Evolutionary conservation across 2,888 invertebrate species (phyloP).

Genomic region (Neocrepidodera transversa): DNA sequence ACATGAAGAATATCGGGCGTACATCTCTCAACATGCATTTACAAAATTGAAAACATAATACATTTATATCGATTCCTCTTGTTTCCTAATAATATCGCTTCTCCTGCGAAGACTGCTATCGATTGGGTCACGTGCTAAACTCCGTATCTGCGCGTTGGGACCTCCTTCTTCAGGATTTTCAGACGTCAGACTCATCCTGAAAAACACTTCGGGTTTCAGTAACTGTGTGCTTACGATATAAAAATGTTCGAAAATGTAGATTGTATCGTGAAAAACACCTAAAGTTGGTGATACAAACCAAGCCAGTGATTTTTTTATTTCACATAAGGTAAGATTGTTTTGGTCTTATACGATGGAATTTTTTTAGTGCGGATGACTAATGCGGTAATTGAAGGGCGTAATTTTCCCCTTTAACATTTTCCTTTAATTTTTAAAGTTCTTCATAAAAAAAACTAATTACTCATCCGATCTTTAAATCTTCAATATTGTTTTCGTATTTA

Average conservation of each 20-base stretch:
- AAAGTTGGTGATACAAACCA: conserved; percentile 3
- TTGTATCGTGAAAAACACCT: conserved; percentile 19
- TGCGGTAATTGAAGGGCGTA: conserved; percentile 25
- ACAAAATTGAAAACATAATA: conserved; percentile 36
- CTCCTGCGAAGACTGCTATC: conserved; percentile 45
- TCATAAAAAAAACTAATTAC: too few species aligned
- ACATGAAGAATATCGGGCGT: neutral
- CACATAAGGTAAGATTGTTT: conserved; percentile 2
- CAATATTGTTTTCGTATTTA: too few species aligned
- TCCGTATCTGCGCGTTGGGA: conserved; percentile 31
- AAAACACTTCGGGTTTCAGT: conserved; percentile 42
- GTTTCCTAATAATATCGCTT: conserved; percentile 37
- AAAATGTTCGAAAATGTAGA: conserved; percentile 26
- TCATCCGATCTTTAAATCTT: too few species aligned
- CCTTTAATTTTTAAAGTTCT: too few species aligned
- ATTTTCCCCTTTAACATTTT: too few species aligned
- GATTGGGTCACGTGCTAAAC: conserved; percentile 47
- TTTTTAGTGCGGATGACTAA: conserved; percentile 17
- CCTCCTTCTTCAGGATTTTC: conserved; percentile 39
- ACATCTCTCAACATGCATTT: conserved; percentile 4
- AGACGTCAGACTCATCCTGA: conserved; percentile 43
- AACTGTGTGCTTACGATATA: conserved; percentile 19
- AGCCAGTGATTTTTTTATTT: neutral
- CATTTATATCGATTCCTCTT: conserved; percentile 44
- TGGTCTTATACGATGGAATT: neutral